Base-by-base conservation (phyloP, 30 jellyfish, hydroid and myxozoan genomes). In the Calvadosia cruxmelitensis region DNA sequence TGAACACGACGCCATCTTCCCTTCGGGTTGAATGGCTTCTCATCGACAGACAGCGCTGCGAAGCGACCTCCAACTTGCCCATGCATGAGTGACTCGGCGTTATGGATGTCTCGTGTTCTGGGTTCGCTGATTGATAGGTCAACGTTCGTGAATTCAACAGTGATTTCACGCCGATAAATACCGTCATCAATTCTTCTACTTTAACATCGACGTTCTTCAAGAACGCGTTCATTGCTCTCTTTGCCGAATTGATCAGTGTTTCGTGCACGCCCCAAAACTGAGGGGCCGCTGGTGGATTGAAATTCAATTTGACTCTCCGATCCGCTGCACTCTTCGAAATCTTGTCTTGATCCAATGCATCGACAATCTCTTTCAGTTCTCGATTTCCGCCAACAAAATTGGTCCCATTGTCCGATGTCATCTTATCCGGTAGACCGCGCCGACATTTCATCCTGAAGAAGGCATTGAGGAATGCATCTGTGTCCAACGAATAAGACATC, bases 261-360 rank as follows among this genome's bases (percentile, higher is more conserved):
- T 78, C 84, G 51, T 62, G 73, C 26, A 61, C 77, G n/a, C 82
- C 82, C 1, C 78, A 73, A 62, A 78, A 75, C 25, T 75, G 84
- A 29, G 92, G 80, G 42, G 84, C 78, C 66, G 32, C 32, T 2
- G 90, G 83, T 1, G 91, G 78, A 25, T 65, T 73, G 82, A 66
- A 81, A 34, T 67, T 31, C 94, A 82, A 81, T 51, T 48, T 67
- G 68, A 81, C 67, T 10, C 84, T 84, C 13, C 65, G 53, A 73
- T 72, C 51, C 23, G 93, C 88, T 42, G 81, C 68, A 3, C 76
- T 28, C 36, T 51, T 63, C 23, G 7, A 51, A 49, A 80, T 66
- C 3, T 51, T 33, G 24, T 72, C 36, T 7, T 65, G 29, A 33
- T 73, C 86, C 33, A 80, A 53, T 16, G 28, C 29, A 12, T 12